phyloP scores from a whole-genome alignment of 2,888 invertebrate genomes.

The Punctoribates punctum region DNA sequence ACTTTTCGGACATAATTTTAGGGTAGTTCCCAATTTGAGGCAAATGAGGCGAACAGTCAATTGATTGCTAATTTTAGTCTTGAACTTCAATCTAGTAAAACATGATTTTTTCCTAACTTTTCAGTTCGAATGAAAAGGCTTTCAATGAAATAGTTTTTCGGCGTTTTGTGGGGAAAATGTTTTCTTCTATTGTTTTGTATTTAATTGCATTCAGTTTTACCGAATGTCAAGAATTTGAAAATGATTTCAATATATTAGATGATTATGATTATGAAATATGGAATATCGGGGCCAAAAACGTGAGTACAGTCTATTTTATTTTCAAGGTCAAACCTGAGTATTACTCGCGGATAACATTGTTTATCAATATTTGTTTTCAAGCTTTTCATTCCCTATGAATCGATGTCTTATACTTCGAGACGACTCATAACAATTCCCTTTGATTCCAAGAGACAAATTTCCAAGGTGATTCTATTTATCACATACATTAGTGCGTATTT shows the following conservation, averaged over 20 bases:
- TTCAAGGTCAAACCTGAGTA: not conserved
- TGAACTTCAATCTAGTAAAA: too few relatives aligned
- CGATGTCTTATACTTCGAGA: not conserved
- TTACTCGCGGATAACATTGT: not conserved
- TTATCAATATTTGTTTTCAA: not conserved
- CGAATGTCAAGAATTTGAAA: not conserved
- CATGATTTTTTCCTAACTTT: too few relatives aligned
- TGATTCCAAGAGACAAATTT: not conserved
- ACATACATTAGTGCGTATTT: not conserved
- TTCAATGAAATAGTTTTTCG: too few relatives aligned
- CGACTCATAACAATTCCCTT: constrained; percentile 13
- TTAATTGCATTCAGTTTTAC: too few relatives aligned
- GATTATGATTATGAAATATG: constrained; percentile 1
- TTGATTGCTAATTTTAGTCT: too few relatives aligned
- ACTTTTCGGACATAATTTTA: too few relatives aligned
- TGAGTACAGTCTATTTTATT: too few relatives aligned
- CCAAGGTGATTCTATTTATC: not conserved
- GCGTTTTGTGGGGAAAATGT: too few relatives aligned
- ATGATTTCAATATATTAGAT: not conserved
- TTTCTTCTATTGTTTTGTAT: too few relatives aligned
- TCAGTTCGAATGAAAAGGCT: too few relatives aligned
- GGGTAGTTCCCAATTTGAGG: too few relatives aligned
- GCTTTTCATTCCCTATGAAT: constrained; percentile 3
- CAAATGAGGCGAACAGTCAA: too few relatives aligned
- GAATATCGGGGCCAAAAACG: not conserved